Conservation (phyloP, 2,113 vertebrate genomes). For the Etheostoma spectabile region DNA sequence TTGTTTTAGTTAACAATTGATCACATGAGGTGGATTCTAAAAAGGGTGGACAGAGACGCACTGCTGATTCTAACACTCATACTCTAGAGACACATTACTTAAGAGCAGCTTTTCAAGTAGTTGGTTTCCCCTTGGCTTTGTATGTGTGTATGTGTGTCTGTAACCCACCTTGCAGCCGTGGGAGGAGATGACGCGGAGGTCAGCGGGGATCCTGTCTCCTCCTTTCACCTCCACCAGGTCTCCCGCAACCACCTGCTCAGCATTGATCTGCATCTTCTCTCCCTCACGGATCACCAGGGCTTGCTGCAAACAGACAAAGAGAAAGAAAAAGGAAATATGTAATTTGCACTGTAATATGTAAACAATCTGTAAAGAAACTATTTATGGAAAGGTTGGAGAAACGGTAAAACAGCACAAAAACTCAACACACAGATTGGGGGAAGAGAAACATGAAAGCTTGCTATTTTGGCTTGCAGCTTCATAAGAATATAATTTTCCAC, state of each 20-base stretch:
- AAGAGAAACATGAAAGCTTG: not conserved
- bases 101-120: not conserved
- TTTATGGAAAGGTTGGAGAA: not conserved
- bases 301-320: slow-evolving; percentile 82
- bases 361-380: not conserved
- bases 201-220: slow-evolving; percentile 92
- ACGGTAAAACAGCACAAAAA: not conserved
- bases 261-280: slow-evolving; percentile 94
- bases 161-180: slow-evolving; percentile 91
- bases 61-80: not conserved
- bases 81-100: not conserved
- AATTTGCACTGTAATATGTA: no score
- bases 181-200: slow-evolving; percentile 91
- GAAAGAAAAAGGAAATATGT: not conserved
- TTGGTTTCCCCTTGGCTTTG: not conserved
- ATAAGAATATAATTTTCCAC: not conserved
- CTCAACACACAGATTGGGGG: not conserved
- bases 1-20: not conserved
- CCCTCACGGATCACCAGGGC: slow-evolving; percentile 94
- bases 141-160: not conserved
- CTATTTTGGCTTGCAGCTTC: not conserved
- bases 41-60: not conserved
- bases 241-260: slow-evolving; percentile 92
- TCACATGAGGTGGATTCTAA: not conserved
- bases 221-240: slow-evolving; percentile 95